Percentiles rank a stretch among this genome's conserved stretches.
phyloP scores from a whole-genome alignment of 1,140 invertebrate genomes.

The Rhyacophila brunnea region DNA sequence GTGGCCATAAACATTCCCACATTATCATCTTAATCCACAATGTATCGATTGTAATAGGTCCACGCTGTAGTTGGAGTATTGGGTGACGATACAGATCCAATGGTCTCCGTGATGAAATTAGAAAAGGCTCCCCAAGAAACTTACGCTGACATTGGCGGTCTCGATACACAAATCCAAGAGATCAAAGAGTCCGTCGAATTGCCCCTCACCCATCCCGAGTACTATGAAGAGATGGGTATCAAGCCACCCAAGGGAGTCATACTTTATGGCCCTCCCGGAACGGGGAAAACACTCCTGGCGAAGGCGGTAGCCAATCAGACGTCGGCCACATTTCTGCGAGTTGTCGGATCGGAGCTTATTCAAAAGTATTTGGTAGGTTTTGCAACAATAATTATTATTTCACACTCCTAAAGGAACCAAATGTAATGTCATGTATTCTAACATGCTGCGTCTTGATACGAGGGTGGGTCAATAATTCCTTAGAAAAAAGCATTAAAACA shows the following conservation, averaged over 20 bases:
- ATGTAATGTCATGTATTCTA: too few species aligned
- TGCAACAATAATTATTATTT: too few species aligned
- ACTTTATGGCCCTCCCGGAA: constrained; percentile 96
- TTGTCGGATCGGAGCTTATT: constrained; percentile 98
- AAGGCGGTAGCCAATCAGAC: constrained; percentile 99
- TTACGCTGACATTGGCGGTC: constrained; percentile 98
- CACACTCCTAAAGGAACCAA: too few species aligned
- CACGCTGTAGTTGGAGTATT: constrained; percentile 99
- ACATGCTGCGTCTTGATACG: too few species aligned
- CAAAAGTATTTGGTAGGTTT: constrained; percentile 91
- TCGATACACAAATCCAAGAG: constrained; percentile 99
- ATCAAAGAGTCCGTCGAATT: constrained; percentile 98
- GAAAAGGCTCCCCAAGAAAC: constrained; percentile 99
- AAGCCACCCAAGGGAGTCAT: constrained; percentile 99
- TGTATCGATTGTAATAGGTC: constrained; percentile 51
- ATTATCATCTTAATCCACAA: not conserved
- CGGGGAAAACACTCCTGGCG: constrained; percentile 96
- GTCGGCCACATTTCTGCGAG: constrained; percentile 96
- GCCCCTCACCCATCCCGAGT: constrained; percentile 98
- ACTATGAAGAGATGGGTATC: constrained; percentile 99
- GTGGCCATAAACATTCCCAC: too few species aligned
- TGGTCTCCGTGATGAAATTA: constrained; percentile 99
- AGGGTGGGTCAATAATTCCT: too few species aligned
- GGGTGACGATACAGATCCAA: constrained; percentile 99
- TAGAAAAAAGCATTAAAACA: too few species aligned